Conservation (phyloP, 2,888 invertebrate species). For the Acleris literana region DNA sequence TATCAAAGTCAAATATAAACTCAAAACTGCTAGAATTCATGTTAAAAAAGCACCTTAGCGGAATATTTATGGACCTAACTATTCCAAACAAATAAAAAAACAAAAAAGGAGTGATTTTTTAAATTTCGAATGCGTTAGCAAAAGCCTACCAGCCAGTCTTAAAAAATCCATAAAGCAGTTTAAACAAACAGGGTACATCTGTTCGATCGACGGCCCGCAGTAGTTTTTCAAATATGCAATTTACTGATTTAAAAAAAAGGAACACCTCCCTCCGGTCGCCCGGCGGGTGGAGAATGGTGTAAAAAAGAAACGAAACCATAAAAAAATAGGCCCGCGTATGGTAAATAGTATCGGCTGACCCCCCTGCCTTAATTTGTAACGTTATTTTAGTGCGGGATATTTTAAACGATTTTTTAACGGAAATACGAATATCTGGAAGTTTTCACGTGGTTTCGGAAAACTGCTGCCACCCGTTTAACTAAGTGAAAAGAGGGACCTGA, state of each 20-base stretch:
- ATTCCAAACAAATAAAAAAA: neutral
- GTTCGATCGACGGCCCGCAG: slow-evolving; percentile 56
- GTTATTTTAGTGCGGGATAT: slow-evolving; percentile 41
- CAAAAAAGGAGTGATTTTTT: neutral
- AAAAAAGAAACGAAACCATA: slow-evolving; percentile 65
- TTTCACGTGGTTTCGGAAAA: neutral
- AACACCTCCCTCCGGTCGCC: slow-evolving; percentile 54
- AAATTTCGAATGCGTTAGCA: neutral
- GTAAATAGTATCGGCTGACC: slow-evolving; percentile 68
- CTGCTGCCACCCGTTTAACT: too few relatives aligned
- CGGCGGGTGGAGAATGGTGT: slow-evolving; percentile 72
- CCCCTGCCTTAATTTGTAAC: slow-evolving; percentile 60
- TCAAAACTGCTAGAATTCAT: too few relatives aligned
- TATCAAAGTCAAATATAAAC: too few relatives aligned
- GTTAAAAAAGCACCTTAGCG: too few relatives aligned
- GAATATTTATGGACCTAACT: too few relatives aligned
- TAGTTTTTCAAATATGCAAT: slow-evolving; percentile 83
- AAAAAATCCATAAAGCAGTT: slow-evolving; percentile 40
- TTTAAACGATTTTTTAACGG: slow-evolving; percentile 10
- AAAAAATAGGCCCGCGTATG: slow-evolving; percentile 74
- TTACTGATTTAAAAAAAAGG: slow-evolving; percentile 79
- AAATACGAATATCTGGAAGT: neutral
- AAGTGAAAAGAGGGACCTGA: too few relatives aligned
- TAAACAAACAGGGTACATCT: slow-evolving; percentile 44
- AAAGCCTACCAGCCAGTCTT: slow-evolving; percentile 14